Evolutionary conservation across 2,888 invertebrate species (phyloP), one percentile per base, ranked within the genome.

Genomic region (Ochropacha duplaris): DNA sequence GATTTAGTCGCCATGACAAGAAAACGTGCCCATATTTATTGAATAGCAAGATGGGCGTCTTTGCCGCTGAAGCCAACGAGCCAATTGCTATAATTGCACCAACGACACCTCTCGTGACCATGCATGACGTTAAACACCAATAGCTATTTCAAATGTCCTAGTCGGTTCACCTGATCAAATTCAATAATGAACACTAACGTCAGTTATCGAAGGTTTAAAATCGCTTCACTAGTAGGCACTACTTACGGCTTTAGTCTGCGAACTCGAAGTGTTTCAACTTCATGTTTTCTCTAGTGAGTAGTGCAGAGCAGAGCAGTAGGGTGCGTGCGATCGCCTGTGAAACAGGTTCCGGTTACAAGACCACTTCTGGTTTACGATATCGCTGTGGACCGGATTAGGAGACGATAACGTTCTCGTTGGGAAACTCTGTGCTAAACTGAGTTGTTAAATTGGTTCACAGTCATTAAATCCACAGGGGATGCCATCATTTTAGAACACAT

Each of bases 31-130:
- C 62, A 58, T 65, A 72, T 71, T 74, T 77, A 75, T 76, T 72
- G 78, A 71, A 74, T 80, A 80, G 76, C 76, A 78, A 80, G 81
- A 88, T 87, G 91, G 90, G 90, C 90, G 91, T 90, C 87, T 86
- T 84, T 84, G 79, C 79, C 81, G 83, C 76, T 78, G 83, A 86
- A 86, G 83, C 87, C 86, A 86, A 84, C 86, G 86, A 87, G 90
- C 92, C 92, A 92, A 92, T 92, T 92, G 91, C 87, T 81, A 87
- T 92, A 92, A 92, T 92, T 92, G 88, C 86, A 74, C 76, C 82
- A 86, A 84, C 86, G 89, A 90, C 91, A 91, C 91, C 90, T 90
- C 88, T 88, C 80, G 76, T 86, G 84, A 78, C 78, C 86, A 86
- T 87, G 87, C 87, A 89, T 88, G 88, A 88, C 87, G 84, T 83